Percentiles rank a stretch among this genome's conserved stretches.
Conservation (phyloP, 2,797 vertebrate species). For the Liasis olivaceus region DNA sequence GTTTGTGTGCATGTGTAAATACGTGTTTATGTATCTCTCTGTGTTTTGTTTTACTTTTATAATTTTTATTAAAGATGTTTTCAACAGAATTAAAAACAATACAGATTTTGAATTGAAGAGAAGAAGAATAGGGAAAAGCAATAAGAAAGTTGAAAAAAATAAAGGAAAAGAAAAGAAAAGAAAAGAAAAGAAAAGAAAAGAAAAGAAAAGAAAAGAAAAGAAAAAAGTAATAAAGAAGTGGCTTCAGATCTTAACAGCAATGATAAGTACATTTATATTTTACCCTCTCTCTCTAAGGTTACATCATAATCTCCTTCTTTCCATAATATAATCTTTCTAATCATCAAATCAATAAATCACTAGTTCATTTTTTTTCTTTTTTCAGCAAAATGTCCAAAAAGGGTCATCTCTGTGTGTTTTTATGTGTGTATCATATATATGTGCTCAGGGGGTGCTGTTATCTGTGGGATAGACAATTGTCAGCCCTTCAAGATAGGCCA, state of each 20-base stretch:
- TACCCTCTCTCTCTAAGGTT: background rate
- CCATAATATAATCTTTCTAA: background rate
- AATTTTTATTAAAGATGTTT: background rate
- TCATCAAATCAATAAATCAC: background rate
- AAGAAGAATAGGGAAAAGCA: background rate
- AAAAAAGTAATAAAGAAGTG: background rate
- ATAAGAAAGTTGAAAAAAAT: background rate
- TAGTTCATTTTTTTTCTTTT: background rate
- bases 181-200: background rate
- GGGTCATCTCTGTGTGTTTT: background rate
- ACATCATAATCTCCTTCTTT: background rate
- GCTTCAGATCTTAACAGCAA: background rate
- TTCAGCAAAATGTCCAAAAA: background rate
- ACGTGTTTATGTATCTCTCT: background rate
- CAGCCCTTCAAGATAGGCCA: background rate
- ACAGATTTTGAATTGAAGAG: background rate
- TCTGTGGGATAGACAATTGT: background rate
- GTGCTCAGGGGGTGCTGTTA: background rate
- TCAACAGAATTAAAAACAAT: background rate
- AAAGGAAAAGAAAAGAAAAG: background rate
- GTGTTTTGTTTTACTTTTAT: background rate
- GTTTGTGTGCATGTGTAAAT: background rate
- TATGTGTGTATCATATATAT: background rate
- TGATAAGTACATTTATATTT: background rate
- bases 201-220: background rate